Conservation (phyloP, 2,797 vertebrate genomes). For the Melanotaenia maccullochi region DNA sequence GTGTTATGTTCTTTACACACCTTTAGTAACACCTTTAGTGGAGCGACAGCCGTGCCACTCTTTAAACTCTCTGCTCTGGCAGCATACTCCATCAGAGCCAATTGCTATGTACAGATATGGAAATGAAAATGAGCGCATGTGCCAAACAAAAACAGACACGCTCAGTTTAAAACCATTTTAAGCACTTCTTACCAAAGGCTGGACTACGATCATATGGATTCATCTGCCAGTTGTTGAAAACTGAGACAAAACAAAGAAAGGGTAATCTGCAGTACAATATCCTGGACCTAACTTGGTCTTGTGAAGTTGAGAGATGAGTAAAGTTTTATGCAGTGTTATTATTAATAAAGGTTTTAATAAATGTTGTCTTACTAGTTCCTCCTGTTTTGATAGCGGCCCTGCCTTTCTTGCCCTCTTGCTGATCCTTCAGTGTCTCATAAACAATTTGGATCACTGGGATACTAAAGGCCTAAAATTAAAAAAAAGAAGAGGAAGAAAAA, state of each 20-base stretch:
- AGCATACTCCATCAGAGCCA: constrained; percentile 92
- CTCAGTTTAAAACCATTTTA: not conserved
- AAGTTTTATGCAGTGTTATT: not conserved
- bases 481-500: not conserved
- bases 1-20: constrained; percentile 66
- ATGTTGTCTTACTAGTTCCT: constrained; percentile 83
- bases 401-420: constrained; percentile 95
- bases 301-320: not conserved
- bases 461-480: constrained; percentile 90
- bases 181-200: constrained; percentile 91
- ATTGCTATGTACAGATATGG: constrained; percentile 84
- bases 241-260: constrained; percentile 70
- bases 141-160: not conserved
- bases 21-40: constrained; percentile 92
- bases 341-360: not conserved
- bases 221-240: constrained; percentile 99
- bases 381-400: constrained; percentile 92
- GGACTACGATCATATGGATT: constrained; percentile 96
- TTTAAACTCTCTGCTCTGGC: constrained; percentile 98
- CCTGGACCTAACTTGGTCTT: not conserved
- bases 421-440: constrained; percentile 96
- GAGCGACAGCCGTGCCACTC: constrained; percentile 98
- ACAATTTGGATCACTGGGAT: constrained; percentile 99
- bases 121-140: not conserved
- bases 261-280: constrained; percentile 2